Conservation (phyloP, 2,797 vertebrate species). For the Takifugu ocellatus region DNA sequence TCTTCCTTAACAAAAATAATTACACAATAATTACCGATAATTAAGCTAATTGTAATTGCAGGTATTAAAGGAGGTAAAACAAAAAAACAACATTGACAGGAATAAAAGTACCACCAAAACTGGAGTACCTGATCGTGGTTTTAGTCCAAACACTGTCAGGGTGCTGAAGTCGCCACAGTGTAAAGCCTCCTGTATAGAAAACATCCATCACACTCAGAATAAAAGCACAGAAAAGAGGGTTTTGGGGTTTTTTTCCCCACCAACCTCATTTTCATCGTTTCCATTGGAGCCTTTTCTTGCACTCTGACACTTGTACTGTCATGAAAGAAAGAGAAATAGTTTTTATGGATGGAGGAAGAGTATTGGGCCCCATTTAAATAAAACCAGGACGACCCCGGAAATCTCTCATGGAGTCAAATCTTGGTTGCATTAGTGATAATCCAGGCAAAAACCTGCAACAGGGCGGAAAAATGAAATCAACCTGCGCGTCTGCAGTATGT, state of each 20-base stretch:
- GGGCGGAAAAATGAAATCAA: no score
- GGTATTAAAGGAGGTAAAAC: no score
- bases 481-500: no score
- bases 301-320: constrained; percentile 87
- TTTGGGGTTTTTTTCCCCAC: constrained; percentile 30
- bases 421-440: no score
- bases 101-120: no score
- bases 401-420: not conserved
- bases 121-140: constrained; percentile 90
- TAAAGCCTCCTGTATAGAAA: constrained; percentile 81
- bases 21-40: no score
- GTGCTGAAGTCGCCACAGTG: constrained; percentile 77
- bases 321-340: not conserved
- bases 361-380: rapidly evolving
- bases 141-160: constrained; percentile 90
- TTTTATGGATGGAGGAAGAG: not conserved
- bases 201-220: not conserved
- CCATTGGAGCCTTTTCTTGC: constrained; percentile 86
- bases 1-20: no score
- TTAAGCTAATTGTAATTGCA: no score
- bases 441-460: no score
- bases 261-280: constrained; percentile 88
- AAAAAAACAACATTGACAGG: no score
- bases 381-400: no score
- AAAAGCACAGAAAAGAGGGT: not conserved